Conservation (phyloP, 2,797 vertebrate genomes). For the Poeciliopsis paucimaculata region DNA sequence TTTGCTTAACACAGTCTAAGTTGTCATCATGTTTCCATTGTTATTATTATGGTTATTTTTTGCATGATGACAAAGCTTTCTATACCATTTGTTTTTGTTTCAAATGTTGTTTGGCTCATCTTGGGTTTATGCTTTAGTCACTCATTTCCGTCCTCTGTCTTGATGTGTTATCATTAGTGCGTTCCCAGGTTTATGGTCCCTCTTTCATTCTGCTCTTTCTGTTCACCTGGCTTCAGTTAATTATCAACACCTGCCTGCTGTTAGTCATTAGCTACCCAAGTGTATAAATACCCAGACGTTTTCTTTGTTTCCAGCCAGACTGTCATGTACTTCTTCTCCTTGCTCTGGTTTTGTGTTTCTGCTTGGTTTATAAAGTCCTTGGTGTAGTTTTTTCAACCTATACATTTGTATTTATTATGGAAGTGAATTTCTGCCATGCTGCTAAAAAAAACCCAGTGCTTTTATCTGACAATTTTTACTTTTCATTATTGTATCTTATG, state of each 20-base stretch:
- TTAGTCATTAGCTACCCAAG: background rate
- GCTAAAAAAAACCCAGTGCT: too few species aligned
- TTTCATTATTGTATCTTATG: too few species aligned
- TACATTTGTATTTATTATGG: background rate
- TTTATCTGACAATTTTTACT: too few species aligned
- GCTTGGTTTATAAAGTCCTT: background rate
- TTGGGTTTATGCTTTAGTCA: background rate
- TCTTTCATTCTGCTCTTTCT: background rate
- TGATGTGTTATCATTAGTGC: background rate
- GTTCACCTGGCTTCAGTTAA: conserved; percentile 4
- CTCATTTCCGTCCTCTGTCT: background rate
- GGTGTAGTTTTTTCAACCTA: background rate
- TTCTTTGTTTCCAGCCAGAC: conserved; percentile 7
- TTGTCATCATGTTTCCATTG: background rate
- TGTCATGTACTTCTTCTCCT: background rate
- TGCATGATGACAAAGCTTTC: background rate
- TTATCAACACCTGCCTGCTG: conserved; percentile 1
- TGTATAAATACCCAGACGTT: conserved; percentile 5
- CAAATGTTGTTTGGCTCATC: background rate
- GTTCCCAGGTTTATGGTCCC: background rate
- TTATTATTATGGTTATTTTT: background rate
- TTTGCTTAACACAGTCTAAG: background rate
- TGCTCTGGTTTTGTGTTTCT: background rate
- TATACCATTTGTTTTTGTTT: background rate
- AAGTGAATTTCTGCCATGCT: too few species aligned